Evolutionary conservation across 2,797 vertebrate genomes (phyloP).

Genomic region (Fistularia commersonii): DNA sequence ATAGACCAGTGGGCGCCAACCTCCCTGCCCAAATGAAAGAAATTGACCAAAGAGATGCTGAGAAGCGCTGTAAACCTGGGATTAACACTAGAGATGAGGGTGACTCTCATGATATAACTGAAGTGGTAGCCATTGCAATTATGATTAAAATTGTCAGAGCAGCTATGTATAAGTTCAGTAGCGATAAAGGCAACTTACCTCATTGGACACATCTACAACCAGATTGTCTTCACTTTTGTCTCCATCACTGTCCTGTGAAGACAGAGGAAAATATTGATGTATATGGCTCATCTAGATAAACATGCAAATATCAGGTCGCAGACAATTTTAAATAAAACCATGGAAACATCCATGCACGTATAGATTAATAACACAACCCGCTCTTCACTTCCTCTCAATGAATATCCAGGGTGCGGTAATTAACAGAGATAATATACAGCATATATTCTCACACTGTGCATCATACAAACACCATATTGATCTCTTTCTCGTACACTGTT

Average conservation of each 20-base stretch:
- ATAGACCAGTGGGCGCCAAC: too few species aligned
- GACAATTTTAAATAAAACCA: conserved; percentile 31
- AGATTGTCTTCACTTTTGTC: conserved; percentile 88
- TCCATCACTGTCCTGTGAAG: conserved; percentile 82
- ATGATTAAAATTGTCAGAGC: too few species aligned
- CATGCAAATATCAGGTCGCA: neutral
- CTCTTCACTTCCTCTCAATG: conserved; percentile 31
- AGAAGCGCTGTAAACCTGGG: too few species aligned
- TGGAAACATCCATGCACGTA: conserved; percentile 34
- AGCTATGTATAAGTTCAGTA: neutral
- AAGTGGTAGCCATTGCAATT: too few species aligned
- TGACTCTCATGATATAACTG: too few species aligned
- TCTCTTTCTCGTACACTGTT: conserved; percentile 22
- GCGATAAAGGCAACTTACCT: conserved; percentile 66
- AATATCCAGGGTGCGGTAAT: conserved; percentile 46
- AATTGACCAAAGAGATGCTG: too few species aligned
- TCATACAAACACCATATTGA: conserved; percentile 17
- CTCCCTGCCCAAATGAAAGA: too few species aligned
- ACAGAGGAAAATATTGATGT: neutral
- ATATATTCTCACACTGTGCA: conserved; percentile 18
- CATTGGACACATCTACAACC: conserved; percentile 84
- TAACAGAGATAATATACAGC: conserved; percentile 28
- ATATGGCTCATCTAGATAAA: conserved; percentile 8
- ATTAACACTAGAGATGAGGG: too few species aligned
- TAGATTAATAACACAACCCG: conserved; percentile 45